Conservation (phyloP, 2,888 invertebrate species). For the Ichneumoninae sp. region DNA sequence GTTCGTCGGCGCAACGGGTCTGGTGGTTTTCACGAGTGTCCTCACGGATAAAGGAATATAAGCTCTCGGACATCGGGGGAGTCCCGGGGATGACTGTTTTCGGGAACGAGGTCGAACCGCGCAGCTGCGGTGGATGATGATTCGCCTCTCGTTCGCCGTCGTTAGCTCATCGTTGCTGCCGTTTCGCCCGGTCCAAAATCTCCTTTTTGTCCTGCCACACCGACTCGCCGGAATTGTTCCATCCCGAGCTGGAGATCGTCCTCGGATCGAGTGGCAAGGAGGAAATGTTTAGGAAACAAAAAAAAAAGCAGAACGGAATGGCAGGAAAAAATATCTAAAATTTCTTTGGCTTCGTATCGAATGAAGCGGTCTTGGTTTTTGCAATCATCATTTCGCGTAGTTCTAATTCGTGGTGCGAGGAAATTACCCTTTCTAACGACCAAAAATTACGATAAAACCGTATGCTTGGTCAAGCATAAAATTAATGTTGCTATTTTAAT, state of each 20-base stretch:
- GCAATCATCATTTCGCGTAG: constrained; percentile 1
- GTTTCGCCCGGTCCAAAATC: constrained; percentile 32
- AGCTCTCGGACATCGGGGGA: constrained; percentile 18
- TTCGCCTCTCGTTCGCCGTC: constrained; percentile 53
- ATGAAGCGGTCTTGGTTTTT: too few relatives aligned
- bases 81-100: constrained; percentile 56
- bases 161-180: constrained; percentile 60
- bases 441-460: not conserved
- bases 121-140: constrained; percentile 60
- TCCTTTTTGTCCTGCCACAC: constrained; percentile 52
- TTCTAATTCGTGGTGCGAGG: not conserved
- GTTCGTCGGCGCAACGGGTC: constrained; percentile 30
- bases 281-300: constrained; percentile 27
- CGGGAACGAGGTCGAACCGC: constrained; percentile 40
- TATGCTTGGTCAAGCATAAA: not conserved
- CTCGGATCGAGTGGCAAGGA: not conserved
- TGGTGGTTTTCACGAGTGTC: constrained; percentile 14
- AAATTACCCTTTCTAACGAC: too few relatives aligned
- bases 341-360: not conserved
- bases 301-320: constrained; percentile 17
- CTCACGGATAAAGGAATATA: constrained; percentile 20
- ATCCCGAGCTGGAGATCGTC: constrained; percentile 10
- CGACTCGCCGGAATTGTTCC: constrained; percentile 50
- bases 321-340: constrained; percentile 1
- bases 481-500: not conserved